Percentiles rank a stretch among this genome's conserved stretches.
Conservation (phyloP, 2,113 vertebrate genomes). For the Chitala chitala region DNA sequence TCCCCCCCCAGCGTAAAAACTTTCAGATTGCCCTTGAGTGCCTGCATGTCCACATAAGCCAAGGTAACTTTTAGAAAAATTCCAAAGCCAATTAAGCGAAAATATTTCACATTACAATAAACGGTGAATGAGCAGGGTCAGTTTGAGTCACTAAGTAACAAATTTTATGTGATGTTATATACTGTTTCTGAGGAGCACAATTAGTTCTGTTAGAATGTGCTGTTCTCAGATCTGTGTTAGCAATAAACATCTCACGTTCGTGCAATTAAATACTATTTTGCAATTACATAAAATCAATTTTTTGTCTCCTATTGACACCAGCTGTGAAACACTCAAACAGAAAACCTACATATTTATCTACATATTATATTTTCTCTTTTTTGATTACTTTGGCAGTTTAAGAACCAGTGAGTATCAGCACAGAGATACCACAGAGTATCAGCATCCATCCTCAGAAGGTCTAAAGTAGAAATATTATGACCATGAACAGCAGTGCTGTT, state of each 20-base stretch:
- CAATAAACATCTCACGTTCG: background rate
- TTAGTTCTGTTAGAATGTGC: background rate
- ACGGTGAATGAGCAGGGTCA: background rate
- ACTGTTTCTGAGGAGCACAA: background rate
- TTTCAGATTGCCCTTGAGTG: no score
- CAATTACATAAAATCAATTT: background rate
- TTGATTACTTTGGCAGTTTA: background rate
- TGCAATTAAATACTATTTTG: background rate
- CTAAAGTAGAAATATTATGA: conserved; percentile 21
- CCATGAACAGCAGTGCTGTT: background rate
- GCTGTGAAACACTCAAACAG: background rate
- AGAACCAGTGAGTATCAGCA: conserved; percentile 17
- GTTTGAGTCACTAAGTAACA: background rate
- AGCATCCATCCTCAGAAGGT: conserved; percentile 8
- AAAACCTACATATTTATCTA: background rate
- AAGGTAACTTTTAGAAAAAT: no score
- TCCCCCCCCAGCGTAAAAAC: no score
- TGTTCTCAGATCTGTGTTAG: background rate
- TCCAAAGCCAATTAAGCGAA: background rate
- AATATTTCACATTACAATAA: background rate
- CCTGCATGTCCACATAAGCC: no score
- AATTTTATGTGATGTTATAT: background rate
- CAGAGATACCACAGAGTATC: conserved; percentile 7
- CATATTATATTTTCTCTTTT: background rate
- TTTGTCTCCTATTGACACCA: background rate